Conservation (phyloP, 2,797 vertebrate genomes). For the Hydrophis major region DNA sequence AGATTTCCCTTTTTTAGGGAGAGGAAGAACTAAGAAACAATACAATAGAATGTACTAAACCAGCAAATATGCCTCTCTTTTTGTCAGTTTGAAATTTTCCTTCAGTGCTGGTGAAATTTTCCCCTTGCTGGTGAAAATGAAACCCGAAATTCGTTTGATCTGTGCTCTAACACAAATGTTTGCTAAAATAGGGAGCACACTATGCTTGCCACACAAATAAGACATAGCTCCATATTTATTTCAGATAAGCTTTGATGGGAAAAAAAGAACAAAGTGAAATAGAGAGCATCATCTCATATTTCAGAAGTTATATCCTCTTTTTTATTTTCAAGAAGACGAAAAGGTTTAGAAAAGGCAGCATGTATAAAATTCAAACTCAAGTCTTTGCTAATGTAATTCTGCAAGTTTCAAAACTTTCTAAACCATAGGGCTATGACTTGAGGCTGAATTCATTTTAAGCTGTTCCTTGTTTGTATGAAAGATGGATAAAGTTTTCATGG, state of each 20-base stretch:
- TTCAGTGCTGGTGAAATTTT: neutral
- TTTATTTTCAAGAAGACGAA: neutral
- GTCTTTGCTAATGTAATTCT: neutral
- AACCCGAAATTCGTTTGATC: neutral
- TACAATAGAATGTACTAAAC: neutral
- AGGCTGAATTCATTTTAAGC: neutral
- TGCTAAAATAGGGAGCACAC: neutral
- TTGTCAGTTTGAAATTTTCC: neutral
- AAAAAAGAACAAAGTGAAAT: neutral
- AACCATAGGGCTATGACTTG: neutral
- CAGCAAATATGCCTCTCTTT: neutral
- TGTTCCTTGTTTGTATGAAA: neutral
- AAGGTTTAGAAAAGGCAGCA: neutral
- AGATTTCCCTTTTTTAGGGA: neutral
- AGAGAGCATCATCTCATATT: neutral
- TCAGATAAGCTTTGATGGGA: neutral
- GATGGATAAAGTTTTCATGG: neutral
- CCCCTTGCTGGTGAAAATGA: neutral
- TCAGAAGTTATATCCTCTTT: neutral
- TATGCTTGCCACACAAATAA: neutral
- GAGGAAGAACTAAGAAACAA: neutral
- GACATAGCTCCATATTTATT: neutral
- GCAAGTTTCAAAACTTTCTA: neutral
- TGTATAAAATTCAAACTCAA: neutral
- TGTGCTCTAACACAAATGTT: neutral